A percentile compares a stretch with the other conserved stretches of the same genome.
Conservation (phyloP, 2,888 invertebrate genomes). For the Hirtodrosophila confusa region DNA sequence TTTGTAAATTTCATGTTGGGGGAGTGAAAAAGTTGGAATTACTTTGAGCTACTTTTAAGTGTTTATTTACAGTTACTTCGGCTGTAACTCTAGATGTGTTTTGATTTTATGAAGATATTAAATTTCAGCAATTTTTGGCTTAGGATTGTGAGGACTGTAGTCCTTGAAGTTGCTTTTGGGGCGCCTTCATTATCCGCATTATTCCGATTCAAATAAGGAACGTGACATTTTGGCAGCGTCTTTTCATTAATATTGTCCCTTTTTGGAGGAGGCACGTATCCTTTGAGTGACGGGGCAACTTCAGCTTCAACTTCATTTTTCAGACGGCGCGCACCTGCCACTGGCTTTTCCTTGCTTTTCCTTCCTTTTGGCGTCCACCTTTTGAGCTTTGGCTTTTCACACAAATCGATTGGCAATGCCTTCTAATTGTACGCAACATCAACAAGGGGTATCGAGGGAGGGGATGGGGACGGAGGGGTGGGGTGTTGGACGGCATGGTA, state of each 20-base stretch:
- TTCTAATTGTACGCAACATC: slow-evolving; percentile 74
- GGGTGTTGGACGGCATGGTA: neutral
- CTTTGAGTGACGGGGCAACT: slow-evolving; percentile 53
- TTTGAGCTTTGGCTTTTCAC: slow-evolving; percentile 74
- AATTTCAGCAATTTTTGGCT: too few relatives aligned
- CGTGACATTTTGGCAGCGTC: slow-evolving; percentile 75
- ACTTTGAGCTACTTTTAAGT: neutral
- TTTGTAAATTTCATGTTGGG: too few relatives aligned
- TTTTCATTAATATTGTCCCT: slow-evolving; percentile 74
- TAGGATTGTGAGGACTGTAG: too few relatives aligned
- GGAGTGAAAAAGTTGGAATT: too few relatives aligned
- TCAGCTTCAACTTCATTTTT: slow-evolving; percentile 69
- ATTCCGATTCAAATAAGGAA: slow-evolving; percentile 69
- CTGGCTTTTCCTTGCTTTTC: slow-evolving; percentile 25
- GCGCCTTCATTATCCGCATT: slow-evolving; percentile 57
- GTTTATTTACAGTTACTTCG: neutral
- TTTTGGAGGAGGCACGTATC: slow-evolving; percentile 50
- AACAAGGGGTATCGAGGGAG: slow-evolving; percentile 22
- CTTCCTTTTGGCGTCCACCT: slow-evolving; percentile 61
- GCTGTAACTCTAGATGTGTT: too few relatives aligned
- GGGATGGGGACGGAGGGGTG: neutral
- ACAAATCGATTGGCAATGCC: slow-evolving; percentile 79
- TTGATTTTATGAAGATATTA: too few relatives aligned
- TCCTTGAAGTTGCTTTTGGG: slow-evolving; percentile 1
- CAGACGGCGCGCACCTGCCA: slow-evolving; percentile 71